Percentiles rank a stretch among this genome's conserved stretches.
phyloP scores from a whole-genome alignment of 2,888 invertebrate species.

The Epinotia nisella region DNA sequence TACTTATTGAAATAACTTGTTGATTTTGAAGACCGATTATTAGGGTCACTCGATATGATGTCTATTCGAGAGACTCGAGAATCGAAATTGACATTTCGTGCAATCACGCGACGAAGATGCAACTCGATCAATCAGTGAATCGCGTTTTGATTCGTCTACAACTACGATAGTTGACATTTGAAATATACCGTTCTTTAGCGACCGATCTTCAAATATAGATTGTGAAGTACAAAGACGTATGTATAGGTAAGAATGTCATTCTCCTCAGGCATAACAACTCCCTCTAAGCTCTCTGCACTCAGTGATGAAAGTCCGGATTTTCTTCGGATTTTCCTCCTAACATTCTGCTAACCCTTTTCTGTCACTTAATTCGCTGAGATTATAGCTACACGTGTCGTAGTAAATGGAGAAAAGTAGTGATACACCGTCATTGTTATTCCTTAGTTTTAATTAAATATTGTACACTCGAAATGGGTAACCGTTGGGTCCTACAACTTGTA shows the following conservation, averaged over 20 bases:
- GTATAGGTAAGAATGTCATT: neutral
- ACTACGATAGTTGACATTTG: neutral
- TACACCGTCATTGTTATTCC: neutral
- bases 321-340: slow-evolving; percentile 15
- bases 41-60: neutral
- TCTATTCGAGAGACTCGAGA: neutral
- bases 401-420: neutral
- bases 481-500: too few species aligned
- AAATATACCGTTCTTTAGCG: neutral
- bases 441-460: too few species aligned
- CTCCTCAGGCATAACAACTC: neutral
- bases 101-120: neutral
- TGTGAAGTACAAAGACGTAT: too few species aligned
- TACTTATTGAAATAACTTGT: neutral
- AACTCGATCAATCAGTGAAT: neutral
- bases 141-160: neutral
- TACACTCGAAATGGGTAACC: too few species aligned
- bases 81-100: neutral
- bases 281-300: neutral
- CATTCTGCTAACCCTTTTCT: slow-evolving; percentile 35
- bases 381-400: slow-evolving; percentile 49
- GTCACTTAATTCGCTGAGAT: slow-evolving; percentile 55
- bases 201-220: neutral
- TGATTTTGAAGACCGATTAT: neutral
- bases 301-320: slow-evolving; percentile 6